phyloP scores from a whole-genome alignment of 2,113 vertebrate species.

The Equus przewalskii region DNA sequence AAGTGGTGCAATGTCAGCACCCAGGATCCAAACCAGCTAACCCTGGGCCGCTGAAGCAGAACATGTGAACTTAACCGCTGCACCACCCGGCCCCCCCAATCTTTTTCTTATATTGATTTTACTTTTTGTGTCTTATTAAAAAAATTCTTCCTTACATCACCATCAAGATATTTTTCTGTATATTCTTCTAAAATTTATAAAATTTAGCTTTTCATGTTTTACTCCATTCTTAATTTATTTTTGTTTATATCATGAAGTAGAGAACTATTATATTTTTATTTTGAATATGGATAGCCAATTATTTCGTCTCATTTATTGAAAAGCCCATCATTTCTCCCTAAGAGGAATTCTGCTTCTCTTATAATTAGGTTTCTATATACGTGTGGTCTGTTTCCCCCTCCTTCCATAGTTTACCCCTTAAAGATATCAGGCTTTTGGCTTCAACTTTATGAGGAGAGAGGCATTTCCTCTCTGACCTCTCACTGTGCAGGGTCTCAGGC shows the following conservation, averaged over 20 bases:
- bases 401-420: accelerated
- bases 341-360: not conserved
- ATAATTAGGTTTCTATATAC: not conserved
- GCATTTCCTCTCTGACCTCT: not conserved
- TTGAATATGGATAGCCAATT: not conserved
- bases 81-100: not conserved
- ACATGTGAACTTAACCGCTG: too few species aligned
- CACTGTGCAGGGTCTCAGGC: not conserved
- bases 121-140: not conserved
- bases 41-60: too few species aligned
- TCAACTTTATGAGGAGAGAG: accelerated
- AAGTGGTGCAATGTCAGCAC: too few species aligned
- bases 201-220: not conserved
- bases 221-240: not conserved
- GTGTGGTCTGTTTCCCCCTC: not conserved
- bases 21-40: too few species aligned
- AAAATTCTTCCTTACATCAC: not conserved
- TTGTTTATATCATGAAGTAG: not conserved
- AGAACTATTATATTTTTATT: not conserved
- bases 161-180: not conserved
- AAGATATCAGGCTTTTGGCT: not conserved
- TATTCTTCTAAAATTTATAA: not conserved
- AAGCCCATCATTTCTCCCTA: not conserved
- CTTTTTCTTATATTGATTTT: not conserved
- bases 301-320: not conserved